These are phyloP conservation scores for Cetonia aurata DNA, from an alignment of 2,888 invertebrate genomes.

Conservation along the genomic window DNA sequence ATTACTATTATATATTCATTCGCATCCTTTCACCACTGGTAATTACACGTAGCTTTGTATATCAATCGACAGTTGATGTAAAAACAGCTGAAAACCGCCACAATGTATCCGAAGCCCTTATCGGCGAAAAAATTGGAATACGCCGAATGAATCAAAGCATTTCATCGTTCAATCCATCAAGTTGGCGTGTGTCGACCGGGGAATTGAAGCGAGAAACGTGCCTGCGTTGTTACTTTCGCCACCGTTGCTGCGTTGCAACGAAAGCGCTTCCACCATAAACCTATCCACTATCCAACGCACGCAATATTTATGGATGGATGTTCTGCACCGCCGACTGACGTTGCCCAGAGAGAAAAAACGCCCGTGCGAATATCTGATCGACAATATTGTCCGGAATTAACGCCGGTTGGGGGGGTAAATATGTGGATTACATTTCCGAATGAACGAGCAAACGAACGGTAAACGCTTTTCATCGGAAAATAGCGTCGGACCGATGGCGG, in stretches of 20 bases:
- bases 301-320: slow-evolving; percentile 17
- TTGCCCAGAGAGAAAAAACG: not conserved
- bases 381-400: slow-evolving; percentile 28
- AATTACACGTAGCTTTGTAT: no score
- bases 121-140: no score
- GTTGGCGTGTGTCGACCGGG: slow-evolving; percentile 19
- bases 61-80: no score
- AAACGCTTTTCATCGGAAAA: slow-evolving; percentile 13
- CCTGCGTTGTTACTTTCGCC: not conserved
- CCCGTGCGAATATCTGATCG: slow-evolving; percentile 12
- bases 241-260: not conserved
- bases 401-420: not conserved
- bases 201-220: slow-evolving; percentile 20
- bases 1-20: no score
- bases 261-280: not conserved
- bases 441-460: not conserved
- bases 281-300: not conserved
- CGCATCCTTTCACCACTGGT: no score
- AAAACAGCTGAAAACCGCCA: no score
- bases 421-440: slow-evolving; percentile 28
- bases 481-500: no score
- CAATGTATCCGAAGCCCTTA: no score
- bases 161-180: slow-evolving; percentile 27
- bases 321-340: not conserved
- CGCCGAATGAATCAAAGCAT: slow-evolving; percentile 12